Conservation (phyloP, 2,797 vertebrate genomes). For the Leptoclinus maculatus region DNA sequence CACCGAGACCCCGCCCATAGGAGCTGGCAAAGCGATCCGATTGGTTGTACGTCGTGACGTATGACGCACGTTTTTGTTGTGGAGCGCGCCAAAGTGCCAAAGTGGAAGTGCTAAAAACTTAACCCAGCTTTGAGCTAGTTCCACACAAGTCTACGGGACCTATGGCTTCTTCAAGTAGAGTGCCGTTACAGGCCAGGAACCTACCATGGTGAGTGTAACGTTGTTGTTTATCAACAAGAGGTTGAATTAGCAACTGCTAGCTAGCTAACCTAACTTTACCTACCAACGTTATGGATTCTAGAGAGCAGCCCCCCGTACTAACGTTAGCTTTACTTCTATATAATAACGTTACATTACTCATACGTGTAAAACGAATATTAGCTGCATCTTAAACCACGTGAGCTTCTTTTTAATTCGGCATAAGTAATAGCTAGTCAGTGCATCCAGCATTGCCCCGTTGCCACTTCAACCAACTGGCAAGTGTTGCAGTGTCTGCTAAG, state of each 20-base stretch:
- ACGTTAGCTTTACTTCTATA: no score
- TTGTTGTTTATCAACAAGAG: background rate
- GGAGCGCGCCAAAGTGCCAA: conserved; percentile 78
- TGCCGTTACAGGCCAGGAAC: conserved; percentile 77
- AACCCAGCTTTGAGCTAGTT: fast-evolving
- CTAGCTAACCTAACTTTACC: conserved; percentile 10
- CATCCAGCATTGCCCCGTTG: background rate
- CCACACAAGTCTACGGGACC: background rate
- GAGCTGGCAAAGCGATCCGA: background rate
- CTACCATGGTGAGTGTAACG: conserved; percentile 89
- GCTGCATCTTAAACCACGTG: fast-evolving
- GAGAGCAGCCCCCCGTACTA: conserved; percentile 24
- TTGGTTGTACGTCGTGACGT: conserved; percentile 74
- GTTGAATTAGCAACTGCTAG: background rate
- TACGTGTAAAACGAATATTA: background rate
- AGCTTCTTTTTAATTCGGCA: background rate
- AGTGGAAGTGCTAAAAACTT: background rate
- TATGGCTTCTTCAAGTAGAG: conserved; percentile 82
- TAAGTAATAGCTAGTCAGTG: no score
- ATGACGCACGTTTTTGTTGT: conserved; percentile 23
- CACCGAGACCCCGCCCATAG: conserved; percentile 31
- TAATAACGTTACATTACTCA: background rate
- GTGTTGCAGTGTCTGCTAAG: background rate
- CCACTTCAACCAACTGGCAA: background rate
- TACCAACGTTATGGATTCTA: background rate